A percentile compares a stretch with the other conserved stretches of the same genome.
phyloP scores from a whole-genome alignment of 2,888 invertebrate genomes.

The Lithodes maja region DNA sequence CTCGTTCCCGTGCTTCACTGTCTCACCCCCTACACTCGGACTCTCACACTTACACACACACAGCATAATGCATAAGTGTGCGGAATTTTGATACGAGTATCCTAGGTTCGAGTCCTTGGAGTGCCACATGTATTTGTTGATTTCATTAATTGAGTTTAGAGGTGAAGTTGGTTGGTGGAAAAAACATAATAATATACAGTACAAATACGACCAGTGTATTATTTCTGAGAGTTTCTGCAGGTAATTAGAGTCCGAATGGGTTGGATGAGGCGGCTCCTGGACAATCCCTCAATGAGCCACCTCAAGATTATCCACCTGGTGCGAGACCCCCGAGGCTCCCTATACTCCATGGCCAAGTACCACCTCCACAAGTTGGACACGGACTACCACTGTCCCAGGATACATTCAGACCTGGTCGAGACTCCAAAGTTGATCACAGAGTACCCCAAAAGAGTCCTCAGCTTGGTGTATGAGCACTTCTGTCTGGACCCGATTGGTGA shows the following conservation, averaged over 20 bases:
- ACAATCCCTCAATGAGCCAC: background rate
- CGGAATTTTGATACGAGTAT: no score
- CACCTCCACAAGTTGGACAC: slow-evolving; percentile 15
- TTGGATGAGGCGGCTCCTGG: slow-evolving; percentile 12
- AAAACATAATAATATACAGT: background rate
- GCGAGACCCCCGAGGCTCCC: slow-evolving; percentile 23
- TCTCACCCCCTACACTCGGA: no score
- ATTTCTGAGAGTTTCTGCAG: background rate
- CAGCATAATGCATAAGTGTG: no score
- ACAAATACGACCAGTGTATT: no score
- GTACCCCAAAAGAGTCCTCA: background rate
- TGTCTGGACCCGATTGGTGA: slow-evolving; percentile 18
- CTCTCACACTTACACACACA: no score
- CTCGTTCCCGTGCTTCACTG: no score
- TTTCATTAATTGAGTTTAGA: no score
- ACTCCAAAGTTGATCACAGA: background rate
- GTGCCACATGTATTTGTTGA: no score
- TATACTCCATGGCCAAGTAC: slow-evolving; percentile 29
- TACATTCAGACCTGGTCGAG: background rate
- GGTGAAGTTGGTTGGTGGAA: no score
- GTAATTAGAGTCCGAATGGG: slow-evolving; percentile 19
- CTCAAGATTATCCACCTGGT: slow-evolving; percentile 27
- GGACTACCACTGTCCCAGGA: slow-evolving; percentile 13
- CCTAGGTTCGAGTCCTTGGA: no score
- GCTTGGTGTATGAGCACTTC: slow-evolving; percentile 10